phyloP scores from a whole-genome alignment of 2,113 vertebrate genomes.

The Psittacus erithacus region DNA sequence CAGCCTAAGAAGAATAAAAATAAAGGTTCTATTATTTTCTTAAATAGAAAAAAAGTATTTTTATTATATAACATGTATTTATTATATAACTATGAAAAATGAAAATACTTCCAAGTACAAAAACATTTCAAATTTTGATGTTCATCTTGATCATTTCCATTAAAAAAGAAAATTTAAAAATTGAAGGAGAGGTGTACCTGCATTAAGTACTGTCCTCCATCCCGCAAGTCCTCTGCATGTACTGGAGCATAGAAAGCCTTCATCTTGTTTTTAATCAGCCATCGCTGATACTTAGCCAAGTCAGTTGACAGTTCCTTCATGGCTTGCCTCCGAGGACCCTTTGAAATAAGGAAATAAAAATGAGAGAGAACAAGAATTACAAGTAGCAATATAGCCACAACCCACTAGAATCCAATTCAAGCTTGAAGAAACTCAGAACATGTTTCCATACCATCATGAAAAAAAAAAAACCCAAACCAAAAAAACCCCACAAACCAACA shows the following conservation, averaged over 20 bases:
- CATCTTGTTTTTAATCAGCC: conserved; percentile 93
- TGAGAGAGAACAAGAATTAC: not conserved
- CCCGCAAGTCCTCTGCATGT: conserved; percentile 92
- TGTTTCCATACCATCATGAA: not conserved
- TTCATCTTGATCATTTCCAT: rapidly evolving
- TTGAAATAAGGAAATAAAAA: not conserved
- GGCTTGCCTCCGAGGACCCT: conserved; percentile 92
- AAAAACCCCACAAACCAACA: not conserved
- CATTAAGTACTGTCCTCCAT: conserved; percentile 92
- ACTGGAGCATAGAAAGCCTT: conserved; percentile 96
- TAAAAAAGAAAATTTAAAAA: not conserved
- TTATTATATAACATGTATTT: not conserved
- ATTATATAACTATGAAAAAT: not conserved
- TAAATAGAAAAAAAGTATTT: not conserved
- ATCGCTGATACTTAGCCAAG: conserved; percentile 89
- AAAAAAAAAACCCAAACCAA: not conserved
- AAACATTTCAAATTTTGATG: not conserved
- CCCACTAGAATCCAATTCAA: not conserved
- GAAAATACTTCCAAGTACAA: not conserved
- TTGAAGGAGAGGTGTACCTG: conserved; percentile 77
- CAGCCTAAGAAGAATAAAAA: conserved; percentile 79
- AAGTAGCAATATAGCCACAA: not conserved
- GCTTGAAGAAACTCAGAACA: not conserved
- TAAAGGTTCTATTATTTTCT: not conserved
- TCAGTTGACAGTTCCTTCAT: conserved; percentile 91